A percentile compares a stretch with the other conserved stretches of the same genome.
phyloP scores from a whole-genome alignment of 2,113 vertebrate species.

The Grus americana region DNA sequence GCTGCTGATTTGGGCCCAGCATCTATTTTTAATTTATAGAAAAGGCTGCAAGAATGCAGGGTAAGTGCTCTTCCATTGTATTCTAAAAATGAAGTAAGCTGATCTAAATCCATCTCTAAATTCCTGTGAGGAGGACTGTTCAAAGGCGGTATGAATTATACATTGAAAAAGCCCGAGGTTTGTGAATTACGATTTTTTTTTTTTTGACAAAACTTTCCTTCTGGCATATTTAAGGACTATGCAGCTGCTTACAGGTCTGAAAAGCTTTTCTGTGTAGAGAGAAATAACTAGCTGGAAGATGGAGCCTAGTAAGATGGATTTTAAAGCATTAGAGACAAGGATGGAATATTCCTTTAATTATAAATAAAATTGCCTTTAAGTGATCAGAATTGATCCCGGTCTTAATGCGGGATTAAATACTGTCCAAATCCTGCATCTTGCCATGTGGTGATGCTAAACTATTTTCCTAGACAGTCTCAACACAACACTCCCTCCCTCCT shows the following conservation, averaged over 20 bases:
- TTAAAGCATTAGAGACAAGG: not conserved
- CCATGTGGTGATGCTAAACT: not conserved
- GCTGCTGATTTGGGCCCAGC: not conserved
- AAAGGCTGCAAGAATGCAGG: slow-evolving; percentile 22
- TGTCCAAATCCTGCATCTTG: not conserved
- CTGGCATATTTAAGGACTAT: not conserved
- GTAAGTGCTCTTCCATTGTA: slow-evolving; percentile 37
- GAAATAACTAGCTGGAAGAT: not conserved
- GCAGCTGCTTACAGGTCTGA: not conserved
- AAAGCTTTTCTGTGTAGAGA: not conserved
- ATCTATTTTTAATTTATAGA: slow-evolving; percentile 54
- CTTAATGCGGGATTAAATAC: not conserved
- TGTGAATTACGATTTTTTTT: not conserved
- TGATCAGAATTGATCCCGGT: not conserved
- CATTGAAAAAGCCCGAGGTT: slow-evolving; percentile 29
- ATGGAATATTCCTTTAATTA: not conserved
- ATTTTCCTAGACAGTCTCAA: not conserved
- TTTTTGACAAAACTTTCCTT: not conserved
- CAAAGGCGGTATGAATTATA: slow-evolving; percentile 56
- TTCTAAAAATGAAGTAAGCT: slow-evolving; percentile 44
- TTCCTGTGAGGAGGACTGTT: slow-evolving; percentile 33
- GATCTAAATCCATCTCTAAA: slow-evolving; percentile 51
- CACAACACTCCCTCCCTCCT: not conserved
- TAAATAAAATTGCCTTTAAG: not conserved
- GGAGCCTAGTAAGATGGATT: not conserved